Evolutionary conservation across 2,797 vertebrate genomes (phyloP).

Genomic region (Epinephelus malabaricus): DNA sequence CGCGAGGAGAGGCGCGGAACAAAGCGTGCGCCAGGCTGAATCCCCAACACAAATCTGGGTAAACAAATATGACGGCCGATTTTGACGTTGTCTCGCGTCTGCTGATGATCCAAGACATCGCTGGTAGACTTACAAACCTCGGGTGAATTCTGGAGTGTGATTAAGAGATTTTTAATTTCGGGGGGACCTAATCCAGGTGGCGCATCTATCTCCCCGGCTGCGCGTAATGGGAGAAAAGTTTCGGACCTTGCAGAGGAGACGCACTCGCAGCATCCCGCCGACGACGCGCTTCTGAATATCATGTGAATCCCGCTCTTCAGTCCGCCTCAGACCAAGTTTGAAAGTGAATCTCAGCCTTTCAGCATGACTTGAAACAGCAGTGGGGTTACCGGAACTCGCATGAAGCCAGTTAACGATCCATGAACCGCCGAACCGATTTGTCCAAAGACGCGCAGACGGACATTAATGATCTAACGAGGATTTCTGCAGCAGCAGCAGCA

Average conservation of each 20-base stretch:
- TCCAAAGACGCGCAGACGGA: constrained; percentile 66
- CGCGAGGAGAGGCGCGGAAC: constrained; percentile 33
- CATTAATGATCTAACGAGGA: constrained; percentile 72
- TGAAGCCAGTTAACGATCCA: constrained; percentile 55
- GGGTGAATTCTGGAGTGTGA: constrained; percentile 47
- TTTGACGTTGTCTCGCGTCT: constrained; percentile 21
- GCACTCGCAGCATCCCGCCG: constrained; percentile 51
- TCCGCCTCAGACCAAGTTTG: constrained; percentile 42
- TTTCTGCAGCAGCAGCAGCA: constrained; percentile 62
- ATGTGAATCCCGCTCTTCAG: constrained; percentile 44
- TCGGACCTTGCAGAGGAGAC: constrained; percentile 70
- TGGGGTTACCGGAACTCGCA: constrained; percentile 41
- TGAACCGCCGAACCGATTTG: constrained; percentile 46
- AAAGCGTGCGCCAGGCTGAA: constrained; percentile 56
- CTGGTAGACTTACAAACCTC: constrained; percentile 1
- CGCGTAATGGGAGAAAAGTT: constrained; percentile 85
- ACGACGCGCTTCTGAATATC: constrained; percentile 53
- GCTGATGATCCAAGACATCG: neutral
- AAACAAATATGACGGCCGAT: constrained; percentile 60
- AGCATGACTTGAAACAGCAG: constrained; percentile 76
- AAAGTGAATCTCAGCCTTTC: constrained; percentile 43
- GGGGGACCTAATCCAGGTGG: constrained; percentile 36
- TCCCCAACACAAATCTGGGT: constrained; percentile 23
- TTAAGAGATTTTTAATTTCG: neutral
- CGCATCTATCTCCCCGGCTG: constrained; percentile 43